Conservation (phyloP, 2,888 invertebrate genomes). For the Folsomia candida region DNA sequence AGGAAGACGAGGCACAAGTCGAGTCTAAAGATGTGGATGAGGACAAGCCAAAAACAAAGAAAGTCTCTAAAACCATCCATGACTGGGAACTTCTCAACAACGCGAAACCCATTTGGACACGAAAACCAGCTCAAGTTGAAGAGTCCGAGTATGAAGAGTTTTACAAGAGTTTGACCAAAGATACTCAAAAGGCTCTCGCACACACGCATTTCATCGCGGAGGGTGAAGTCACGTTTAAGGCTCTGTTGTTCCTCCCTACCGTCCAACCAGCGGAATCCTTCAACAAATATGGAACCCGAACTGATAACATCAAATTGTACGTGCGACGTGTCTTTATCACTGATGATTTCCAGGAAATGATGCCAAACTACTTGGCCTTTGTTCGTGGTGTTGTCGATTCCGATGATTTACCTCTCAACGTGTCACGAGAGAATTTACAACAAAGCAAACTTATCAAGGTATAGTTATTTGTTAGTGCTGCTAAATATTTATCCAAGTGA, state of each 20-base stretch:
- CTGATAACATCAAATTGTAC: constrained; percentile 93
- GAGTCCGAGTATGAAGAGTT: constrained; percentile 92
- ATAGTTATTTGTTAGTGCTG: constrained; percentile 1
- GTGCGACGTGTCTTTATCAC: constrained; percentile 98
- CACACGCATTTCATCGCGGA: constrained; percentile 96
- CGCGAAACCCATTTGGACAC: constrained; percentile 97
- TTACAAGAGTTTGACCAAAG: constrained; percentile 92
- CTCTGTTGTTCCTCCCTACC: constrained; percentile 88
- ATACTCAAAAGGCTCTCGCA: constrained; percentile 75
- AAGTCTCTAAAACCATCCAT: constrained; percentile 91
- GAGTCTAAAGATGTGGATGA: constrained; percentile 67
- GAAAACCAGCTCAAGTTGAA: constrained; percentile 78
- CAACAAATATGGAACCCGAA: constrained; percentile 90
- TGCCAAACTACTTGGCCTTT: constrained; percentile 95
- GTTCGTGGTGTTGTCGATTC: constrained; percentile 97
- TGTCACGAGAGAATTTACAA: constrained; percentile 95
- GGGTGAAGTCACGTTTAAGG: constrained; percentile 98
- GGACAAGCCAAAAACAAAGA: constrained; percentile 80
- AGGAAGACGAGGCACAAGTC: constrained; percentile 60
- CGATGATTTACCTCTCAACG: constrained; percentile 96
- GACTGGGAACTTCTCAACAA: constrained; percentile 93
- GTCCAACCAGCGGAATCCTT: constrained; percentile 89
- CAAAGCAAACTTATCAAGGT: constrained; percentile 95
- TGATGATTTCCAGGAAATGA: constrained; percentile 98
- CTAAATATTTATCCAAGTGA: constrained; percentile 2